Conservation (phyloP, 1,140 invertebrate species). For the Phortica variegata region DNA sequence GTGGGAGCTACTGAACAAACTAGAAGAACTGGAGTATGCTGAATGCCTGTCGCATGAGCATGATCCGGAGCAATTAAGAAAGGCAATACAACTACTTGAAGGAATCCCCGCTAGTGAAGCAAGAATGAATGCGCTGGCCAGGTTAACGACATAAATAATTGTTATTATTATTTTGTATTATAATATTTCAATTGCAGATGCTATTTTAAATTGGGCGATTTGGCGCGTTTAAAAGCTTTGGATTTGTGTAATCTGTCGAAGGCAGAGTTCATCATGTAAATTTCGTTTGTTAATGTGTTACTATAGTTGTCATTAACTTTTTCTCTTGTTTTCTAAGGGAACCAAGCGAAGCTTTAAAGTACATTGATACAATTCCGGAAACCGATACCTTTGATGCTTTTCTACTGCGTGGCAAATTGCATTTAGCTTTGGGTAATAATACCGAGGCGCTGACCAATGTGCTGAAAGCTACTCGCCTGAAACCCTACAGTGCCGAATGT, state of each 20-base stretch:
- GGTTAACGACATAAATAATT: too few species aligned
- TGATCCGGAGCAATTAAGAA: slow-evolving; percentile 13
- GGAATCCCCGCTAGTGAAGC: not conserved
- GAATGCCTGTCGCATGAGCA: slow-evolving; percentile 36
- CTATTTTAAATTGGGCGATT: slow-evolving; percentile 28
- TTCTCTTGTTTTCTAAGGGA: slow-evolving; percentile 28
- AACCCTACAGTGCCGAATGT: slow-evolving; percentile 70
- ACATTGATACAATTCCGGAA: slow-evolving; percentile 59
- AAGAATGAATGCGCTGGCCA: not conserved
- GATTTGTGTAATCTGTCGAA: slow-evolving; percentile 19
- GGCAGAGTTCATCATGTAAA: slow-evolving; percentile 42
- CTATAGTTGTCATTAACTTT: not conserved
- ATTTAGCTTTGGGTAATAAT: slow-evolving; percentile 66
- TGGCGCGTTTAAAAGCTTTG: slow-evolving; percentile 20
- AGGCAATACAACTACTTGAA: slow-evolving; percentile 24
- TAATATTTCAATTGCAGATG: slow-evolving; percentile 24
- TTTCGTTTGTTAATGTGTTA: not conserved
- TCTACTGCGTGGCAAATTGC: slow-evolving; percentile 66
- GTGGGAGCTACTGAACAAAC: slow-evolving; percentile 25
- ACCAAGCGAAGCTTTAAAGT: slow-evolving; percentile 60
- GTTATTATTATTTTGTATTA: too few species aligned
- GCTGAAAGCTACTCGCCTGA: slow-evolving; percentile 72
- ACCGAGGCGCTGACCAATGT: slow-evolving; percentile 66
- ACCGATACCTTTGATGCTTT: slow-evolving; percentile 57
- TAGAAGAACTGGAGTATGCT: slow-evolving; percentile 19